Evolutionary conservation across 2,113 vertebrate genomes (phyloP).

Genomic region (Nyctibius bracteatus): DNA sequence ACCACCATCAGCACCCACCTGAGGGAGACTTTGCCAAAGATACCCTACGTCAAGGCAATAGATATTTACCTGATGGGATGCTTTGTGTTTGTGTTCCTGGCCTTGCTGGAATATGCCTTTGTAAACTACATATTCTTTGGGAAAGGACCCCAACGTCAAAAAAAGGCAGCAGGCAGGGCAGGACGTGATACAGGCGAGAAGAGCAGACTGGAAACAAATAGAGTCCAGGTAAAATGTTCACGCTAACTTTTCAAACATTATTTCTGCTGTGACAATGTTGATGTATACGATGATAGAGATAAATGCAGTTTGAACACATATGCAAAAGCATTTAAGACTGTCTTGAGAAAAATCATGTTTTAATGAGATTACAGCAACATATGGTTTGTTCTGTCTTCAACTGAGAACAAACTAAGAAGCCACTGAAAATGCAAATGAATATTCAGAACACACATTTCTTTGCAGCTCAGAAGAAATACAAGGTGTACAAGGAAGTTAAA

Average conservation of each 20-base stretch:
- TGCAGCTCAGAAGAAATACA: not conserved
- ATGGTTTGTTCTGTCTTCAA: not conserved
- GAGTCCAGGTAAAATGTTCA: conserved; percentile 72
- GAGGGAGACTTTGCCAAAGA: conserved; percentile 92
- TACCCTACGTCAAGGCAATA: conserved; percentile 93
- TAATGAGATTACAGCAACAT: not conserved
- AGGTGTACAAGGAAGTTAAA: not conserved
- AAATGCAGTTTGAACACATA: not conserved
- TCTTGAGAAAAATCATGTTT: not conserved
- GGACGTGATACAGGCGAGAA: conserved; percentile 77
- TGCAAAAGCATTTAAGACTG: not conserved
- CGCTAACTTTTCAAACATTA: not conserved
- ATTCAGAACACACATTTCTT: not conserved
- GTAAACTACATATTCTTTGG: conserved; percentile 97
- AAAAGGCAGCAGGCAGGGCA: conserved; percentile 84
- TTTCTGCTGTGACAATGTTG: not conserved
- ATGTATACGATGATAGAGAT: not conserved
- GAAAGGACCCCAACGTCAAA: conserved; percentile 87
- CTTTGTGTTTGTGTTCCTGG: conserved; percentile 94
- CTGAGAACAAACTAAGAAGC: not conserved
- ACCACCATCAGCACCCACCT: conserved; percentile 95
- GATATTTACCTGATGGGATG: conserved; percentile 96
- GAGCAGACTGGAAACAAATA: conserved; percentile 74
- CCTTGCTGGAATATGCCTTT: conserved; percentile 91
- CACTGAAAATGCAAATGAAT: not conserved